These are phyloP conservation scores for Passer domesticus DNA, from an alignment of 2,113 vertebrate species.

Conservation along the genomic window DNA sequence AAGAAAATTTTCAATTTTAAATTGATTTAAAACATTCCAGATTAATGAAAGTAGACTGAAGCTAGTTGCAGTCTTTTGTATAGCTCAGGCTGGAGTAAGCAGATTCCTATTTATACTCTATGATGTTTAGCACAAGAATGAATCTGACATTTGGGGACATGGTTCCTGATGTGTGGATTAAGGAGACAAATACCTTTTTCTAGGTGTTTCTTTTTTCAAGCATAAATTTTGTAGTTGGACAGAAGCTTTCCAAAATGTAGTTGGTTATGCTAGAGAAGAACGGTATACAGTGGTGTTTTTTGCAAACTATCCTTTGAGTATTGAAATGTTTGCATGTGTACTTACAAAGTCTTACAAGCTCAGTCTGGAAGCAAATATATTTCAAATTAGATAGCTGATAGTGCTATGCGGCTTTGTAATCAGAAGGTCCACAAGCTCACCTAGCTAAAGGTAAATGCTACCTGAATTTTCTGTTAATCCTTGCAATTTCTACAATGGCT, in stretches of 20 bases:
- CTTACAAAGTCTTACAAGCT: background rate
- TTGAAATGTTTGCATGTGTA: background rate
- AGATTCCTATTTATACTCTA: background rate
- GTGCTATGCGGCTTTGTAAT: background rate
- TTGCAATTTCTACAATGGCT: background rate
- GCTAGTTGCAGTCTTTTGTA: background rate
- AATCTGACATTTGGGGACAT: background rate
- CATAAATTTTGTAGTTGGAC: background rate
- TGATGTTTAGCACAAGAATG: background rate
- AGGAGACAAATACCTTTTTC: background rate
- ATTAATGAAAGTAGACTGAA: background rate
- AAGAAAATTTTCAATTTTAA: background rate
- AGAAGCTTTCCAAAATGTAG: background rate
- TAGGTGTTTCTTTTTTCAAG: background rate
- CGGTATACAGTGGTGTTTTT: background rate
- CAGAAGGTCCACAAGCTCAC: background rate
- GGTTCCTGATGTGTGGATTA: background rate
- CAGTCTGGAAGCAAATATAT: background rate
- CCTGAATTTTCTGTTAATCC: background rate
- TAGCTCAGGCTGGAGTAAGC: background rate
- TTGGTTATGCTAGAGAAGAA: background rate
- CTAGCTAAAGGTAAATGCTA: background rate
- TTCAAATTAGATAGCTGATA: background rate
- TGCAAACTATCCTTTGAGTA: background rate
- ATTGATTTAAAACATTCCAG: background rate